Base-by-base conservation (phyloP, 2,113 vertebrate species). In the Jacana jacana region DNA sequence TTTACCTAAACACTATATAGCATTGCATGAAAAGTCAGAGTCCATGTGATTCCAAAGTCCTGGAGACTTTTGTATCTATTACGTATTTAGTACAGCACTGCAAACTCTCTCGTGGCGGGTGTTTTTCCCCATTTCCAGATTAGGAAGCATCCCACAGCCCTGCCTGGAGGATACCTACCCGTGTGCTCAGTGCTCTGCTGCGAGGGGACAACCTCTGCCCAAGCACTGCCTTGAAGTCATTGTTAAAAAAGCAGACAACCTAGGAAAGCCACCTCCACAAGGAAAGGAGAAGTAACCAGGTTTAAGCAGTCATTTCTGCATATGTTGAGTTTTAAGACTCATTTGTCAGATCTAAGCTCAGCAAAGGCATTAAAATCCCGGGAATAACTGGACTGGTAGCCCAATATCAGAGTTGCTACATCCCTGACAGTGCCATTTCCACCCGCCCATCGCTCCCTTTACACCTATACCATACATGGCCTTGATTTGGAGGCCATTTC, bases 381-480 rank as follows among this genome's bases (percentile, higher is more conserved):
- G 63, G n/a, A 76, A 39, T 27, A 78, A 24, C 10, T 35, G 63
- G 28, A 54, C 42, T 16, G 16, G 46, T 33, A 70, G 39, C n/a
- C 37, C 48, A 33, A 14, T 48, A 20, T 51, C 42, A 69, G 72
- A 66, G 64, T 6, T 42, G 40, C 44, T 42, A 7, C 14, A 16
- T 24, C 55, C 18, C 44, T 24, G 30, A 20, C 0, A 1, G 44
- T 57, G 51, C 55, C 40, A 27, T 57, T 66, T 79, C 80, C 31
- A 40, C 44, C 40, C 71, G n/a, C 14, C 13, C 7, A 2, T 13
- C 2, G 0, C 71, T 79, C 46, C 28, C 33, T 70, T 60, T 37
- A 46, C 31, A 48, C 17, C n/a, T 19, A 2, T 0, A 1, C 18
- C 49, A n/a, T 13, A 31, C 22, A 4, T 3, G 8, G 22, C 37